A percentile compares a stretch with the other conserved stretches of the same genome.
These are phyloP conservation scores for Macrotis lagotis DNA, from an alignment of 2,113 vertebrate species.

Conservation along the genomic window DNA sequence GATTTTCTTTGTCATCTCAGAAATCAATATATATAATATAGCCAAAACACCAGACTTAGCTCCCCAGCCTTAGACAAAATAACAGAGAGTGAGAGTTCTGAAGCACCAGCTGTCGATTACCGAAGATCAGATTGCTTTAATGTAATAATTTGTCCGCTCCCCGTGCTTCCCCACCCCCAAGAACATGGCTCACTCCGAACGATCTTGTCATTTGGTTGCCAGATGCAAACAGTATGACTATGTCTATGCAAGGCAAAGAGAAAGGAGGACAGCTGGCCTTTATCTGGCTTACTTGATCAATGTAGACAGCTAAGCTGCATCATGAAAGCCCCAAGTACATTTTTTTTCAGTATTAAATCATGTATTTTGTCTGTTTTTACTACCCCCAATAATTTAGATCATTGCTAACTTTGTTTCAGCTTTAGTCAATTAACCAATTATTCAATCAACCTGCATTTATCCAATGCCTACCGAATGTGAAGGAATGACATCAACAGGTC, in stretches of 20 bases:
- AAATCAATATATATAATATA: conserved; percentile 77
- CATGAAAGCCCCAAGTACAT: accelerated
- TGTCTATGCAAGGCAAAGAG: conserved; percentile 16
- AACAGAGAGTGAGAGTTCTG: conserved; percentile 56
- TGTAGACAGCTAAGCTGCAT: neutral
- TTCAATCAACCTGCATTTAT: neutral
- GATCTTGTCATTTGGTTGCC: conserved; percentile 42
- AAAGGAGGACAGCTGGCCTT: conserved; percentile 34
- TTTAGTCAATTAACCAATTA: neutral
- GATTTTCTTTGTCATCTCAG: conserved; percentile 72
- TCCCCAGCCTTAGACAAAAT: conserved; percentile 65
- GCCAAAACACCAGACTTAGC: conserved; percentile 73
- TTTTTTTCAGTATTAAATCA: neutral
- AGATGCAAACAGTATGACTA: conserved; percentile 63
- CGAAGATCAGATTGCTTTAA: conserved; percentile 61
- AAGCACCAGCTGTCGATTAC: conserved; percentile 69
- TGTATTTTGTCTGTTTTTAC: neutral
- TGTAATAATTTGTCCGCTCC: conserved; percentile 34
- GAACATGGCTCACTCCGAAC: conserved; percentile 47
- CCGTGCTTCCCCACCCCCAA: conserved; percentile 23
- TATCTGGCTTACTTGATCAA: conserved; percentile 35
- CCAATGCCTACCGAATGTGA: neutral
- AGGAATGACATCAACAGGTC: no score
- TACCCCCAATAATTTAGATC: neutral
- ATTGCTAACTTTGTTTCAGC: neutral